A percentile compares a stretch with the other conserved stretches of the same genome.
phyloP scores from a whole-genome alignment of 2,113 vertebrate genomes.

The Sturnus vulgaris region DNA sequence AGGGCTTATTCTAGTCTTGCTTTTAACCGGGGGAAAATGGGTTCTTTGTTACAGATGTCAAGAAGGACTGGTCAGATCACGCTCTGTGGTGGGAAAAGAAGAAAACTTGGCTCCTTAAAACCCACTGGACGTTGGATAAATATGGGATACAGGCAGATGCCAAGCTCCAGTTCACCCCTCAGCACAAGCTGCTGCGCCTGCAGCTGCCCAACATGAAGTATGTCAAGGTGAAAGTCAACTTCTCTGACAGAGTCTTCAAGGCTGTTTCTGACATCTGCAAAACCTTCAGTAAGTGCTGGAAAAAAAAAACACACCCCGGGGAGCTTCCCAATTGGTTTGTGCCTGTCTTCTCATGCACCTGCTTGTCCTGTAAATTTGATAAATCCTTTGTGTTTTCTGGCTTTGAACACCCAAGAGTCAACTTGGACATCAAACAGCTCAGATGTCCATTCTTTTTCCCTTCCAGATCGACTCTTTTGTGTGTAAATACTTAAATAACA shows the following conservation, averaged over 20 bases:
- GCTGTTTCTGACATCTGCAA: conserved; percentile 98
- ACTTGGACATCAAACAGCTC: background rate
- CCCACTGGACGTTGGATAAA: conserved; percentile 98
- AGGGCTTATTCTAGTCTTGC: background rate
- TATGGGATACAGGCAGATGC: conserved; percentile 97
- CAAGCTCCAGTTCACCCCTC: conserved; percentile 93
- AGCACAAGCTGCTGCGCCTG: conserved; percentile 95
- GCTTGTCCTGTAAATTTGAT: background rate
- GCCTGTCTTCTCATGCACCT: background rate
- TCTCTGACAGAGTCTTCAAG: conserved; percentile 98
- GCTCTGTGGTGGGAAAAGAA: conserved; percentile 99
- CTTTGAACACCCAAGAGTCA: background rate
- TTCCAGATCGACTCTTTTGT: background rate
- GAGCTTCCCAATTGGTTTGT: background rate
- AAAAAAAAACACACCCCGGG: fast-evolving
- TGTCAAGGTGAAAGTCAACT: conserved; percentile 99
- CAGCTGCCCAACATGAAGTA: conserved; percentile 99
- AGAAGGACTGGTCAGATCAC: conserved; percentile 99
- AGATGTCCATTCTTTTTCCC: background rate
- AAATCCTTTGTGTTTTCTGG: background rate
- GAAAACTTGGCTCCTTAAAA: conserved; percentile 97
- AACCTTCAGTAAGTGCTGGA: conserved; percentile 88
- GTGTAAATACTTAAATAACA: background rate
- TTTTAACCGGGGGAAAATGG: background rate
- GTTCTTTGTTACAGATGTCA: conserved; percentile 82